phyloP scores from a whole-genome alignment of 92 coral and sea anemone genomes.

The Galaxea fascicularis region DNA sequence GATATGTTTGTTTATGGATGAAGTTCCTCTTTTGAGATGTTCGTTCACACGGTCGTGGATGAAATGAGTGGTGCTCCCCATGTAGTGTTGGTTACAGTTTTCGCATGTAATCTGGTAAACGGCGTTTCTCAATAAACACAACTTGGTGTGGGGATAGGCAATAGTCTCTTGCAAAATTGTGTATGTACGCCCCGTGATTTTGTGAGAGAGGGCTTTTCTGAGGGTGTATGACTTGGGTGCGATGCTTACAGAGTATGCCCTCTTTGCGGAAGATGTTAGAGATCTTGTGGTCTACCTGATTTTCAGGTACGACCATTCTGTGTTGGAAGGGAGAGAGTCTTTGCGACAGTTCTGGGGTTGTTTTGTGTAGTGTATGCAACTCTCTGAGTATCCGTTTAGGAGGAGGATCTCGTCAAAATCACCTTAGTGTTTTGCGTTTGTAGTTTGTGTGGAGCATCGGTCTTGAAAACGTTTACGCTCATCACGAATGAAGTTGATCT shows the following conservation, averaged over 20 bases:
- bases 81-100: slow-evolving; percentile 27
- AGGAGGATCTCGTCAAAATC: not conserved
- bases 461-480: not conserved
- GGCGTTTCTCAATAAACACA: slow-evolving; percentile 19
- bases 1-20: slow-evolving; percentile 14
- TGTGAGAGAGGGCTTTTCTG: slow-evolving; percentile 5
- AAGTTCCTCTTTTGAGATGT: not conserved
- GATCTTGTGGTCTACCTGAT: not conserved
- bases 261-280: not conserved
- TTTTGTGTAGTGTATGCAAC: no score
- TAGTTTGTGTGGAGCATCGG: not conserved
- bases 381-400: no score
- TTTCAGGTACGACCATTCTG: not conserved
- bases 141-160: slow-evolving; percentile 14
- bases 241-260: not conserved
- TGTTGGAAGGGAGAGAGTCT: no score
- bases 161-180: not conserved
- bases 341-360: no score
- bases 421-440: not conserved
- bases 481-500: no score
- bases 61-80: slow-evolving; percentile 21
- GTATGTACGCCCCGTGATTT: slow-evolving; percentile 1
- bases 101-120: slow-evolving; percentile 26
- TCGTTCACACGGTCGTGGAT: slow-evolving; percentile 28
- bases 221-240: not conserved